These are phyloP conservation scores for Enteromius argenteus DNA, from an alignment of 2,797 vertebrate genomes.

Conservation along the genomic window DNA sequence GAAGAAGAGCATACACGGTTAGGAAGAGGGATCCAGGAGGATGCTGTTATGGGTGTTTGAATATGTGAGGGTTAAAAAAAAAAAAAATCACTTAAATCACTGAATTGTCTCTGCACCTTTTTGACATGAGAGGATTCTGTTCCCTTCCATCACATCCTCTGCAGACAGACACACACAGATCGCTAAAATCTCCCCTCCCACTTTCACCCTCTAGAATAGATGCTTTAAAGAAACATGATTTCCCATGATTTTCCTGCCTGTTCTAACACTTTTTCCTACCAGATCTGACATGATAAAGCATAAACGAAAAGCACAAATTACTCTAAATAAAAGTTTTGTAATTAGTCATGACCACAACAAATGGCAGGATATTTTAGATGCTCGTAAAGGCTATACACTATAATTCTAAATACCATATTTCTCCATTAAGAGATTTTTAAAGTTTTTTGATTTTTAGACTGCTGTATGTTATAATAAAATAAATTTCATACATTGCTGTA, in stretches of 20 bases:
- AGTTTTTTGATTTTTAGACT: background rate
- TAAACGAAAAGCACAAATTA: background rate
- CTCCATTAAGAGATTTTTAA: background rate
- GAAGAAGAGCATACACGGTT: constrained; percentile 71
- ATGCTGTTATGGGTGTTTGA: constrained; percentile 74
- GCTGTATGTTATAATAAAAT: background rate
- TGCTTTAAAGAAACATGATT: constrained; percentile 63
- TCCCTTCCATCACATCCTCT: constrained; percentile 43
- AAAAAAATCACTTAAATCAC: constrained; percentile 65
- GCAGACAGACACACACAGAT: constrained; percentile 34
- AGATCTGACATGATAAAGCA: constrained; percentile 22
- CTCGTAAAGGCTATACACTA: background rate
- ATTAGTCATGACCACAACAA: background rate
- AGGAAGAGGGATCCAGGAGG: constrained; percentile 66
- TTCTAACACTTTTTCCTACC: background rate
- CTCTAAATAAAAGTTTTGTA: background rate
- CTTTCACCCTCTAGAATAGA: constrained; percentile 1
- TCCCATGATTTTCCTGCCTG: constrained; percentile 20
- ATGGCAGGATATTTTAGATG: too few species aligned
- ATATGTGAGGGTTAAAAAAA: constrained; percentile 66
- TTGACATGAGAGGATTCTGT: constrained; percentile 73
- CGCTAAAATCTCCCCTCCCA: constrained; percentile 13
- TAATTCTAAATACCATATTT: background rate
- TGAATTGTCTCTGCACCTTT: constrained; percentile 74
- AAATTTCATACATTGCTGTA: background rate